phyloP scores from a whole-genome alignment of 2,888 invertebrate genomes.

The Tinea pellionella region DNA sequence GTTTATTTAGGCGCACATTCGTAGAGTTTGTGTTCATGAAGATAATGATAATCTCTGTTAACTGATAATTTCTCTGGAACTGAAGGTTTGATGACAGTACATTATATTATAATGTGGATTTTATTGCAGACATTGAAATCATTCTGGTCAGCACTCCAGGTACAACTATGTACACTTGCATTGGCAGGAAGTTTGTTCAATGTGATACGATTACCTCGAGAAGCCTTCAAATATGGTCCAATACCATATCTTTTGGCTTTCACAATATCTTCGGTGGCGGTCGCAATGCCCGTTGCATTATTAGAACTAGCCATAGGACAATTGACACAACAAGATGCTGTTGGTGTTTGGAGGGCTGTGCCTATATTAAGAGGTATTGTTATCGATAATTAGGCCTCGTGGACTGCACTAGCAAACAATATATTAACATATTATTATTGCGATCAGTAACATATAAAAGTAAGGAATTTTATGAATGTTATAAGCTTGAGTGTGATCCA shows the following conservation, averaged over 20 bases:
- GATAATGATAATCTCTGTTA: too few relatives aligned
- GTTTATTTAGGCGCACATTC: too few relatives aligned
- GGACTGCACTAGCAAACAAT: conserved; percentile 11
- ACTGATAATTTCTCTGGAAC: too few relatives aligned
- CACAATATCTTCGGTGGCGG: conserved; percentile 64
- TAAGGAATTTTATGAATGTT: too few relatives aligned
- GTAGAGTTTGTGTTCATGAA: too few relatives aligned
- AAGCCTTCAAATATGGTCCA: conserved; percentile 70
- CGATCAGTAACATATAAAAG: too few relatives aligned
- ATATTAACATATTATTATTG: too few relatives aligned
- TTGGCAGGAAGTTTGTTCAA: conserved; percentile 72
- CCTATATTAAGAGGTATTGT: conserved; percentile 72
- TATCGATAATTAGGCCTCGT: too few relatives aligned
- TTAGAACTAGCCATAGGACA: conserved; percentile 75
- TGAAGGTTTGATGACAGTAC: too few relatives aligned
- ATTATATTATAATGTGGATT: too few relatives aligned
- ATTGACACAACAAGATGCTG: conserved; percentile 74
- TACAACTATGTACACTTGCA: conserved; percentile 68
- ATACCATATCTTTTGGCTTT: conserved; percentile 73
- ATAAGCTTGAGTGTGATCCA: too few relatives aligned
- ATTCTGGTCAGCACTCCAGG: conserved; percentile 30
- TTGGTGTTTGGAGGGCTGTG: conserved; percentile 75
- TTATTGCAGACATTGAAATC: conserved; percentile 49
- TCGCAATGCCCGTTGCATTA: conserved; percentile 71
- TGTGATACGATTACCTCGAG: conserved; percentile 70